Percentiles rank a stretch among this genome's conserved stretches.
Conservation (phyloP, 92 coral and sea anemone species). For the Porites divaricata region DNA sequence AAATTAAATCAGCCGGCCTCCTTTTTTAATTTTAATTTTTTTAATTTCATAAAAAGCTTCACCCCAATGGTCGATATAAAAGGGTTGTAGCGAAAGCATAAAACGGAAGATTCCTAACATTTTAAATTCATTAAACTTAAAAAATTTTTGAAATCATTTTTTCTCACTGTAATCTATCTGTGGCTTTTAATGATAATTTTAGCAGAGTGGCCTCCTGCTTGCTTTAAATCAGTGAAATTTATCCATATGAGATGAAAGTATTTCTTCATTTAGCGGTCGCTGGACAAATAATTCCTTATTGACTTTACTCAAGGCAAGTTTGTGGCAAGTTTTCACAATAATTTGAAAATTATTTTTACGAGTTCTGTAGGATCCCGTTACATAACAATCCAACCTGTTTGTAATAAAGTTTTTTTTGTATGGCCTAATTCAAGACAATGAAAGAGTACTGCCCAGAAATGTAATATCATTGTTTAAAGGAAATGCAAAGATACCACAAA, state of each 20-base stretch:
- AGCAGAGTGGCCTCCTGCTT: slow-evolving; percentile 38
- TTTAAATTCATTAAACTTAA: background rate
- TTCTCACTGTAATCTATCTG: slow-evolving; percentile 24
- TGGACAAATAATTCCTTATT: background rate
- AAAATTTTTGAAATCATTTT: slow-evolving; percentile 22
- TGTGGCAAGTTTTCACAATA: background rate
- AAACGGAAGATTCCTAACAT: background rate
- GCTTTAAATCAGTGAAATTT: slow-evolving; percentile 25
- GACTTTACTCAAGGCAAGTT: too few species aligned
- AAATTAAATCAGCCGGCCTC: background rate
- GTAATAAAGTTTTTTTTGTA: slow-evolving; percentile 23
- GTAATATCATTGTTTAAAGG: slow-evolving; percentile 32
- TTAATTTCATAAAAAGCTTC: background rate
- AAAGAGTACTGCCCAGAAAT: slow-evolving; percentile 14
- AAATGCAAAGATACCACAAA: slow-evolving; percentile 10
- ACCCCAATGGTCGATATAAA: background rate
- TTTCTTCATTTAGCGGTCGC: slow-evolving; percentile 12
- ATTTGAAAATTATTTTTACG: background rate
- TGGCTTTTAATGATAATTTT: slow-evolving; percentile 29
- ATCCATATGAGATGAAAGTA: slow-evolving; percentile 30
- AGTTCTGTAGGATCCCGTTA: slow-evolving; percentile 12
- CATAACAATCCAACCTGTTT: slow-evolving; percentile 33
- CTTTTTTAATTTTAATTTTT: too few species aligned
- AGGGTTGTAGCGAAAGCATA: background rate
- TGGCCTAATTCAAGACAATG: slow-evolving; percentile 23